Evolutionary conservation across 1,140 invertebrate species (phyloP).

Genomic region (Drosophila ogumai): DNA sequence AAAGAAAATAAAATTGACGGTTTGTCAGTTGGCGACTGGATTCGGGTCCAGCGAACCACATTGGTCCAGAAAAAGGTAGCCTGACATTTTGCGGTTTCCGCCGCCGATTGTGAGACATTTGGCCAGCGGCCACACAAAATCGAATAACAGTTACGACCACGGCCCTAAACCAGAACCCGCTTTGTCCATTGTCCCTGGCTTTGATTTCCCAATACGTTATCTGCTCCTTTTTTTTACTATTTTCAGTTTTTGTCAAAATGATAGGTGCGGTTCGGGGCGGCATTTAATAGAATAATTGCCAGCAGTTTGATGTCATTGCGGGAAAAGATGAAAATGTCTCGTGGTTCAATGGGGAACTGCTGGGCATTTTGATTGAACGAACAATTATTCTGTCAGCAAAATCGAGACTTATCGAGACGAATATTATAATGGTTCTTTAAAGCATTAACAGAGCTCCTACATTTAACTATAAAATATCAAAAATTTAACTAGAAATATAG

Average conservation of each 20-base stretch:
- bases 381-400: neutral
- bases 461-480: too few species aligned
- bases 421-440: neutral
- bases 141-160: slow-evolving; percentile 59
- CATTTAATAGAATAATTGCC: slow-evolving; percentile 34
- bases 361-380: neutral
- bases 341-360: neutral
- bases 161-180: slow-evolving; percentile 31
- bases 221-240: neutral
- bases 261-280: slow-evolving; percentile 11
- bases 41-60: slow-evolving; percentile 16
- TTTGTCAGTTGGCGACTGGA: slow-evolving; percentile 19
- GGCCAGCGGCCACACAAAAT: slow-evolving; percentile 38
- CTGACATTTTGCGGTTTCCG: slow-evolving; percentile 70
- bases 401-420: neutral
- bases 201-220: slow-evolving; percentile 63
- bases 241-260: slow-evolving; percentile 8
- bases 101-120: slow-evolving; percentile 63
- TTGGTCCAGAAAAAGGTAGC: slow-evolving; percentile 61
- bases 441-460: too few species aligned
- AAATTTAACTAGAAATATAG: too few species aligned
- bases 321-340: neutral
- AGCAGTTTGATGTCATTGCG: neutral
- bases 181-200: slow-evolving; percentile 48
- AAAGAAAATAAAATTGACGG: slow-evolving; percentile 75